Conservation (phyloP, 2,113 vertebrate genomes). For the Onychostruthus taczanowskii region DNA sequence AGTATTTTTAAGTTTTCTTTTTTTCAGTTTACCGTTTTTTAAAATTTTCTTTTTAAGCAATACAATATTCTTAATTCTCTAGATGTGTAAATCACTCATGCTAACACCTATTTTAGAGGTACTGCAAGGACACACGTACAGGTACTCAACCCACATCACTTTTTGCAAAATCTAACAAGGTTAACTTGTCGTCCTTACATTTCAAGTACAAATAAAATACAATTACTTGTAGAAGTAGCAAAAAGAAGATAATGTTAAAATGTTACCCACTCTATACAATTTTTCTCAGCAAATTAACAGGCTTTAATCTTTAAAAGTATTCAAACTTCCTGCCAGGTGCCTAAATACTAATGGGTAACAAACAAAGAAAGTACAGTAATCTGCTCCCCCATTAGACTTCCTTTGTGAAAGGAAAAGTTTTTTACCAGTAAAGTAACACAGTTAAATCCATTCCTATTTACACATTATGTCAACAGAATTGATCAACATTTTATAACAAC, state of each 20-base stretch:
- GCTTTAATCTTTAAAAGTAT: conserved; percentile 68
- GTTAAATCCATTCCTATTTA: neutral
- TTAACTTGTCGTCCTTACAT: neutral
- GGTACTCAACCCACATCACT: neutral
- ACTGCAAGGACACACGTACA: neutral
- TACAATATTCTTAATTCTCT: neutral
- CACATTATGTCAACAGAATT: neutral
- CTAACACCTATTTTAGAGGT: neutral
- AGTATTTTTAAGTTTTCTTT: neutral
- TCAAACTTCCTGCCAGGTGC: conserved; percentile 75
- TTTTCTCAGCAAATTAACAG: conserved; percentile 30
- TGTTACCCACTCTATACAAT: neutral
- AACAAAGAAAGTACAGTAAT: conserved; percentile 65
- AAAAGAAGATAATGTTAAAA: neutral
- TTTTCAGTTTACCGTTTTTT: neutral
- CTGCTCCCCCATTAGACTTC: conserved; percentile 48
- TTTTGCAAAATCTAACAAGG: neutral
- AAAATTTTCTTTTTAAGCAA: neutral
- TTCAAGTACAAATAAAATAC: neutral
- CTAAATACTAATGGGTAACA: conserved; percentile 71
- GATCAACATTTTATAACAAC: neutral
- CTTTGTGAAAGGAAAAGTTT: conserved; percentile 65
- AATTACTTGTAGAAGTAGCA: neutral
- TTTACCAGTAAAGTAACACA: conserved; percentile 23
- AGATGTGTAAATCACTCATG: neutral